Conservation (phyloP, 1,140 invertebrate genomes). For the Drosophila nannoptera region DNA sequence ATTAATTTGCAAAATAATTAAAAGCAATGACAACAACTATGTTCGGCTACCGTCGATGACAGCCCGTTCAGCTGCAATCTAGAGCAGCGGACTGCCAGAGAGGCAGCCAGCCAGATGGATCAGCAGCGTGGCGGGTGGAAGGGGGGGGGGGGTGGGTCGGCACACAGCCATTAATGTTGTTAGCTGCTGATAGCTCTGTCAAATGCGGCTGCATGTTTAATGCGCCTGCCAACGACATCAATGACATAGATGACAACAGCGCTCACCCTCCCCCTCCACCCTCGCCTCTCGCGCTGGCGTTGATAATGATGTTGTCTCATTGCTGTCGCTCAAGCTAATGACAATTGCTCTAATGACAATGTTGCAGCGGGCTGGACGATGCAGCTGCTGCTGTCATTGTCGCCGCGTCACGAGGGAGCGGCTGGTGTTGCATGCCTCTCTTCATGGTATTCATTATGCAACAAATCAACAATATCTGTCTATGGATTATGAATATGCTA, state of each 20-base stretch:
- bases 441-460: slow-evolving; percentile 77
- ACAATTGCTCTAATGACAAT: slow-evolving; percentile 77
- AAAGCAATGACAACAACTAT: slow-evolving; percentile 61
- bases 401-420: slow-evolving; percentile 9
- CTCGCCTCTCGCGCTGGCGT: slow-evolving; percentile 43
- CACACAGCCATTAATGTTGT: slow-evolving; percentile 70
- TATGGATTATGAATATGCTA: slow-evolving; percentile 74
- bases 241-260: slow-evolving; percentile 44
- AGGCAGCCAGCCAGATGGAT: neutral
- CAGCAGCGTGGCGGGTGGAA: too few species aligned
- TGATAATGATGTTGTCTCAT: slow-evolving; percentile 77
- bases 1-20: slow-evolving; percentile 78
- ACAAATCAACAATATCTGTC: slow-evolving; percentile 70
- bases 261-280: too few species aligned
- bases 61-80: slow-evolving; percentile 43
- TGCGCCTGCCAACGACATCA: slow-evolving; percentile 68
- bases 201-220: slow-evolving; percentile 77
- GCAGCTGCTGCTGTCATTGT: slow-evolving; percentile 13
- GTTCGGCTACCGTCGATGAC: slow-evolving; percentile 39
- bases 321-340: slow-evolving; percentile 73
- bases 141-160: neutral
- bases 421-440: slow-evolving; percentile 38
- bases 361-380: slow-evolving; percentile 44
- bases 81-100: neutral
- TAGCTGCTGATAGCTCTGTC: slow-evolving; percentile 75